Base-by-base conservation (phyloP, 2,888 invertebrate genomes). In the Allophyes oxyacanthae region DNA sequence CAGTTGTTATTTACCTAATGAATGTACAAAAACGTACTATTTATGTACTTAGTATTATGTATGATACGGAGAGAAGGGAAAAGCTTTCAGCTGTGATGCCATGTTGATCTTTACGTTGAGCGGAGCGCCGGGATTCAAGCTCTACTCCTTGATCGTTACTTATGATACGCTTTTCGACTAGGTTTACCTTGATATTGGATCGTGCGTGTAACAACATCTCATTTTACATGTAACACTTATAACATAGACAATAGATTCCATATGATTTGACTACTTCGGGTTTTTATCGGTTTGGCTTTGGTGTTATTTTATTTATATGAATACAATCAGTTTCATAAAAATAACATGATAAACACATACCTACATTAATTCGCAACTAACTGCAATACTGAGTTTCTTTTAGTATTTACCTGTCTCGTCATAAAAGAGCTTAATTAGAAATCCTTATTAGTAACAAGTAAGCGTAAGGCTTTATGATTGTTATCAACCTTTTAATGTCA, bases 1-100 rank as follows among this genome's bases (percentile, higher is more conserved):
- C 82, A 80, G 61, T 75, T 33, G 53, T 41, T 57, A 49, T 58
- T 60, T 65, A n/a, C n/a, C n/a, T n/a, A 42, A 40, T 53, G 46
- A 55, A 48, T 61, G 41, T 36, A 26, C 48, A 46, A 57, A 50
- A 0, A 34, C 10, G 37, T 61, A 46, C 54, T 46, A 37, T 48
- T 41, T n/a, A 28, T 26, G 34, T 32, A n/a, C 20, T 20, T 20
- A 20, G 20, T 26, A 9, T 11, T 25, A n/a, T 25, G 13, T 36
- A 43, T 13, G 14, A 13, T 34, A 34, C 11, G 7, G 28, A 7
- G 20, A 36, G 33, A n/a, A 15, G 15, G 44, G 37, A 43, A 42
- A 66, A 58, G 38, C 20, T 37, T 41, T 36, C n/a, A 40, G 8
- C 25, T 3, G 20, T n/a, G 10, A 25, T 40, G 25, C 11, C 11